These are phyloP conservation scores for Atopsyche davidsoni DNA, from an alignment of 1,140 invertebrate genomes.

Conservation along the genomic window DNA sequence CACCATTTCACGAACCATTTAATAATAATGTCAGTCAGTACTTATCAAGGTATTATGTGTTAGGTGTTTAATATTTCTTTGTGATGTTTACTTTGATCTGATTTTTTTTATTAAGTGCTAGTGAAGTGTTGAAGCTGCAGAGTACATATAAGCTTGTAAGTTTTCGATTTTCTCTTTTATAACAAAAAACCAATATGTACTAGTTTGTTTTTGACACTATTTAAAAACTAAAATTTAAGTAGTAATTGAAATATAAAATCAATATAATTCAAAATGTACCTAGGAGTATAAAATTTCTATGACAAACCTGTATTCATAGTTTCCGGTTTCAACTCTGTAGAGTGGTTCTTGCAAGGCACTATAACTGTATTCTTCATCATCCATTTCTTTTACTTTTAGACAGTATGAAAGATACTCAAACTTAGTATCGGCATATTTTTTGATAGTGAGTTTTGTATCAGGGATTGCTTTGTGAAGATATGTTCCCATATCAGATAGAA, in stretches of 20 bases:
- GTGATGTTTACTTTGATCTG: too few species aligned
- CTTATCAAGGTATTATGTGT: too few species aligned
- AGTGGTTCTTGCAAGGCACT: conserved; percentile 91
- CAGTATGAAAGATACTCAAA: conserved; percentile 99
- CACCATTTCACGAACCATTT: too few species aligned
- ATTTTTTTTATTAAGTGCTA: too few species aligned
- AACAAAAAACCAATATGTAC: too few species aligned
- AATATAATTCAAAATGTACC: not conserved
- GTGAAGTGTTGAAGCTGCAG: too few species aligned
- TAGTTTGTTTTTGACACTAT: conserved; percentile 1
- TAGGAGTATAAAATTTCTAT: conserved; percentile 1
- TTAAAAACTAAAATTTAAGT: not conserved
- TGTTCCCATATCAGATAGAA: conserved; percentile 88
- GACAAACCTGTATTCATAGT: conserved; percentile 90
- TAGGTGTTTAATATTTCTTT: too few species aligned
- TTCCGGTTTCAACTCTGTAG: conserved; percentile 96
- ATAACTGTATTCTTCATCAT: conserved; percentile 96
- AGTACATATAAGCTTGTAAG: too few species aligned
- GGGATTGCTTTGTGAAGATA: conserved; percentile 97
- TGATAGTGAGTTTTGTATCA: conserved; percentile 94
- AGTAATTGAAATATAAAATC: too few species aligned
- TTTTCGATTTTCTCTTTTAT: too few species aligned
- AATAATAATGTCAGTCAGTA: too few species aligned
- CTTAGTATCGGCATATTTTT: conserved; percentile 96
- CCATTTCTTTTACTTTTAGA: conserved; percentile 96